Base-by-base conservation (phyloP, 1,140 invertebrate genomes). In the Drosophila arawakana region DNA sequence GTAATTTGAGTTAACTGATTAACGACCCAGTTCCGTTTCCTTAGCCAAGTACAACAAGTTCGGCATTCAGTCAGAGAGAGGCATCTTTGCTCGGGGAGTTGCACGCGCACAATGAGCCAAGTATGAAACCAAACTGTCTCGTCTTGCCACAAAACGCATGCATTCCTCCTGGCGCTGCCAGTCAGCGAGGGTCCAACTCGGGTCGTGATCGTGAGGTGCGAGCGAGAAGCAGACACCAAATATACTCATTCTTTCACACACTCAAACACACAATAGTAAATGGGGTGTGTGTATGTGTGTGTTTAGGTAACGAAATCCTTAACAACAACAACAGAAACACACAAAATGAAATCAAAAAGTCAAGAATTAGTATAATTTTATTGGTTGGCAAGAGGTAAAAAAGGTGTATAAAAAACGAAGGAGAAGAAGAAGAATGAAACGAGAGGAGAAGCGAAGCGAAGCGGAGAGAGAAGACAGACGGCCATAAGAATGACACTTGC, bases 291-390 rank as follows among this genome's bases (percentile, higher is more conserved):
- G 18, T 65, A 13, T 73, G 78, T 71, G 82, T 75, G 73, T 80
- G 81, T 65, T 88, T 88, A 83, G 83, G 84, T 73, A 88, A 82
- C 83, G 69, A 89, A 86, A 89, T 88, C 84, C 84, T 88, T 83
- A 78, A 66, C 62, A 84, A 50, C 82, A 68, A 73, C 76, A 83
- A 55, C 52, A 55, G 10, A 34, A 73, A 75, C 67, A 80, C 72
- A 85, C 68, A 86, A 83, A 88, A 88, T 82, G 80, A 80, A 89
- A 89, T 89, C 84, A 90, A 81, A 89, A 90, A 89, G 84, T 89
- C 85, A 81, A 69, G 84, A 89, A 89, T 89, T 89, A 89, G 84
- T 89, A 89, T 89, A 90, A 89, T 89, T 89, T 89, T 89, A 89
- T 89, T 89, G 84, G 84, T 89, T 88, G 84, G 78, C 80, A 83